A percentile compares a stretch with the other conserved stretches of the same genome.
Conservation (phyloP, 2,797 vertebrate genomes). For the Eidolon dupreanum region DNA sequence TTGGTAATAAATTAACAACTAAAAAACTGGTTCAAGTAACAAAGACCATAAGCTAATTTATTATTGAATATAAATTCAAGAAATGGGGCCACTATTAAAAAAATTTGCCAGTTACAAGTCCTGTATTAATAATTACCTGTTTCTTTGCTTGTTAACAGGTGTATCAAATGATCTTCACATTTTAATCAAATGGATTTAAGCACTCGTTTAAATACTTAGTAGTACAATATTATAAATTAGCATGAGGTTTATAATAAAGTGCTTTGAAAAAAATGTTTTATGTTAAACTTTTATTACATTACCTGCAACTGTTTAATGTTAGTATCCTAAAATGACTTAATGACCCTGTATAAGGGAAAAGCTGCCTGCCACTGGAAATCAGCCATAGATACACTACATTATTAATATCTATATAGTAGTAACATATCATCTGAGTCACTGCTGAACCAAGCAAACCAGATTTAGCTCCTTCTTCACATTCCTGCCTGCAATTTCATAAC, state of each 20-base stretch:
- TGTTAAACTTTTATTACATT: not conserved
- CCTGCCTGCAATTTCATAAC: constrained; percentile 17
- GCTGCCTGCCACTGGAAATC: not conserved
- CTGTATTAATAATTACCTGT: not conserved
- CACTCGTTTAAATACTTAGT: not conserved
- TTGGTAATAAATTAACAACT: not conserved
- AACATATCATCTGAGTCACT: constrained; percentile 27
- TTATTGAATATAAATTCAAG: not conserved
- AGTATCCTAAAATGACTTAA: constrained; percentile 20
- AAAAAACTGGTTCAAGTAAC: not conserved
- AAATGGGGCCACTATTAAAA: not conserved
- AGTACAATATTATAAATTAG: constrained; percentile 22
- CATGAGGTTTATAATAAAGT: not conserved
- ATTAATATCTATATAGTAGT: not conserved
- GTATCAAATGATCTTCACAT: not conserved
- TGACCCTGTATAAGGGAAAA: not conserved
- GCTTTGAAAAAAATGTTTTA: not conserved
- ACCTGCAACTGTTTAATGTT: not conserved
- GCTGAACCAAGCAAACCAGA: constrained; percentile 27
- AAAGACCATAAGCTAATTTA: not conserved
- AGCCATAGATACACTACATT: not conserved
- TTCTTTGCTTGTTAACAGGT: not conserved
- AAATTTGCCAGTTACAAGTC: not conserved
- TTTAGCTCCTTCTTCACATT: constrained; percentile 48
- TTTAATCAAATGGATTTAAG: constrained; percentile 29